Evolutionary conservation across 1,140 invertebrate species (phyloP).

Genomic region (Pachypsylla venusta): DNA sequence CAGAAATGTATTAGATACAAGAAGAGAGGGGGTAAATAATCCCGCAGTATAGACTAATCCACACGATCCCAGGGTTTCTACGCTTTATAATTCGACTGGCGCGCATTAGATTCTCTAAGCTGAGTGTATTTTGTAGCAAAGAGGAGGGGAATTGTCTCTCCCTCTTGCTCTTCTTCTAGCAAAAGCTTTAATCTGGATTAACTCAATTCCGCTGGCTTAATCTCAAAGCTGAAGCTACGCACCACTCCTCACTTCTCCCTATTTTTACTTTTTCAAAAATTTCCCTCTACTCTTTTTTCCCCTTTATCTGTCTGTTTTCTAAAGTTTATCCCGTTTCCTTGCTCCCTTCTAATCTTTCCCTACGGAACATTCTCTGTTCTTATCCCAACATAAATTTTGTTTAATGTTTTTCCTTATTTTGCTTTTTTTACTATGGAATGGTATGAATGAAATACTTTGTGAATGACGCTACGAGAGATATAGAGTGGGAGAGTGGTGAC

Average conservation of each 20-base stretch:
- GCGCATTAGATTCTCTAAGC: constrained; percentile 7
- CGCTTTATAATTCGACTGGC: constrained; percentile 8
- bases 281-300: not conserved
- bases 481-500: too few species aligned
- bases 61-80: constrained; percentile 8
- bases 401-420: too few species aligned
- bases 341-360: not conserved
- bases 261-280: not conserved
- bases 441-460: too few species aligned
- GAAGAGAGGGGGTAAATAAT: constrained; percentile 7
- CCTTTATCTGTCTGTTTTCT: constrained; percentile 7
- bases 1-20: not conserved
- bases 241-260: not conserved
- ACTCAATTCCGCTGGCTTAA: constrained; percentile 9
- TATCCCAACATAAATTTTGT: too few species aligned
- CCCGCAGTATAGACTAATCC: constrained; percentile 7
- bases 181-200: constrained; percentile 9
- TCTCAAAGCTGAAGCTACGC: constrained; percentile 6
- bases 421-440: too few species aligned
- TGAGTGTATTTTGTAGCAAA: constrained; percentile 8
- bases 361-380: not conserved
- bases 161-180: too few species aligned
- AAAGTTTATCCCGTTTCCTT: not conserved
- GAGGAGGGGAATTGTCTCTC: constrained; percentile 4
- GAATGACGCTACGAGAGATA: too few species aligned